Percentiles rank a stretch among this genome's conserved stretches.
phyloP scores from a whole-genome alignment of 2,888 invertebrate species.

The Rhagium mordax region DNA sequence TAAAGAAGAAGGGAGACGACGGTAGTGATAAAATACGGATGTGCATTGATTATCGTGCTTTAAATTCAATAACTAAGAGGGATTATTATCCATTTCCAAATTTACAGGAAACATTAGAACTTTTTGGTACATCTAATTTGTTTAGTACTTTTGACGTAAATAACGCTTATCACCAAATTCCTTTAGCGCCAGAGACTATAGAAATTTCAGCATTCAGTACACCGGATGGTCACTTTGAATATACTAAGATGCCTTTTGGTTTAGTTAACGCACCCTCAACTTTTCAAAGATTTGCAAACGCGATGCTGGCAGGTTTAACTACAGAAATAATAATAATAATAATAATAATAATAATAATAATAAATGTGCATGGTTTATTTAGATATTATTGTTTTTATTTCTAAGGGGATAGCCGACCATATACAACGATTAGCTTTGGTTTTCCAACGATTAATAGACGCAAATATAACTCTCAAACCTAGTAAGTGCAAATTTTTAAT shows the following conservation, averaged over 20 bases:
- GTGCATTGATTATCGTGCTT: neutral
- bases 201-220: slow-evolving; percentile 33
- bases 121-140: neutral
- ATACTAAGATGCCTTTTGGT: slow-evolving; percentile 38
- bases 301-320: neutral
- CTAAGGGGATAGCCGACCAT: neutral
- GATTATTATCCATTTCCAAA: neutral
- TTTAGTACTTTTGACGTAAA: slow-evolving; percentile 18
- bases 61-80: neutral
- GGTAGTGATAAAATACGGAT: neutral
- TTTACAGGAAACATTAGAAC: neutral
- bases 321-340: too few species aligned
- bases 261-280: slow-evolving; percentile 32
- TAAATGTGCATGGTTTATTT: slow-evolving; percentile 27
- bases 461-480: neutral
- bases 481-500: slow-evolving; percentile 22
- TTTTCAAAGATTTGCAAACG: slow-evolving; percentile 22
- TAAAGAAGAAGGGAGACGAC: neutral
- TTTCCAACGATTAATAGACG: slow-evolving; percentile 7
- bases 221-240: slow-evolving; percentile 32
- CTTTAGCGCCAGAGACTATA: slow-evolving; percentile 2
- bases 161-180: slow-evolving; percentile 36
- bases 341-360: too few species aligned
- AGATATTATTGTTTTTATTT: slow-evolving; percentile 25
- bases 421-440: slow-evolving; percentile 2